Conservation (phyloP, 2,797 vertebrate species). For the Chaunax sp. region DNA sequence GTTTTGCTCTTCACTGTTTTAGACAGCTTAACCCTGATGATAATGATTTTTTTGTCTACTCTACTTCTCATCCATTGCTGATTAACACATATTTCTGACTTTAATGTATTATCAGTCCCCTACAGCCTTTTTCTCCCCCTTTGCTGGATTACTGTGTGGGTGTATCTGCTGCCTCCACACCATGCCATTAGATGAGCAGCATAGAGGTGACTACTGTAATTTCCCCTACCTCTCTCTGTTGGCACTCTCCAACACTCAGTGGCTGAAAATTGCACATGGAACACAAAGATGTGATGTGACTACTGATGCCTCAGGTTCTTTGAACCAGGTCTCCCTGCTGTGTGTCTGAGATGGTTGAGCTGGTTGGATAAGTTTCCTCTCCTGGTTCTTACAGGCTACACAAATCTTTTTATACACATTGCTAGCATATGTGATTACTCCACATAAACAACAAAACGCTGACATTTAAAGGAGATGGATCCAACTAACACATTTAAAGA, state of each 20-base stretch:
- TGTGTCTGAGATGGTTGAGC: conserved; percentile 41
- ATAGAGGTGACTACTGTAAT: conserved; percentile 77
- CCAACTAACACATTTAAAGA: too few species aligned
- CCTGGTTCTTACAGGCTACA: conserved; percentile 23
- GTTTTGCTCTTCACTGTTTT: conserved; percentile 35
- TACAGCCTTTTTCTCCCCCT: conserved; percentile 37
- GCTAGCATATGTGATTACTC: background rate
- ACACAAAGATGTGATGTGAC: conserved; percentile 79
- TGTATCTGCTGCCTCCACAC: conserved; percentile 57
- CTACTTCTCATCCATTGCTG: conserved; percentile 55
- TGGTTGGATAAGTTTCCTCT: conserved; percentile 20
- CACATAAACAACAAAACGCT: too few species aligned
- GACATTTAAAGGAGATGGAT: too few species aligned
- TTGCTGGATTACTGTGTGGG: conserved; percentile 30
- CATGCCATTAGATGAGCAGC: conserved; percentile 68
- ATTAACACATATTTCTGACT: conserved; percentile 54
- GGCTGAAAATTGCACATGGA: conserved; percentile 80
- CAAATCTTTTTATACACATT: conserved; percentile 13
- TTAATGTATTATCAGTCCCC: conserved; percentile 59
- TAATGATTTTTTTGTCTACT: conserved; percentile 42
- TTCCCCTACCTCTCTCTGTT: conserved; percentile 60
- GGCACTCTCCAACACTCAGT: conserved; percentile 57
- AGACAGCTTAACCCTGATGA: conserved; percentile 20
- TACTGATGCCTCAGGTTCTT: conserved; percentile 73
- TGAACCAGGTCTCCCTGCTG: conserved; percentile 52